phyloP scores from a whole-genome alignment of 2,888 invertebrate species.

The Caenorhabditis sp. region DNA sequence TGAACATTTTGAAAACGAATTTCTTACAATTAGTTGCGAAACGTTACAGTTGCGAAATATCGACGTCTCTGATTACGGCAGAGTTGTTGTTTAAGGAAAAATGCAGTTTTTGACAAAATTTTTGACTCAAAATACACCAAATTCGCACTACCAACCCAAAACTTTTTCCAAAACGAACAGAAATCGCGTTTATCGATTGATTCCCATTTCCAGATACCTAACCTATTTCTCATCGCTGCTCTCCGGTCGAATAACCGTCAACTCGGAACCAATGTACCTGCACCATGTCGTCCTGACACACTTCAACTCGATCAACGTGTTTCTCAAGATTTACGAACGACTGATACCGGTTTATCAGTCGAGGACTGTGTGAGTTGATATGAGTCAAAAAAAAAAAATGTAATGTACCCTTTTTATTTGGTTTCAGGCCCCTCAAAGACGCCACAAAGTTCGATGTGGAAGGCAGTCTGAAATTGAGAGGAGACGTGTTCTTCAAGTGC shows the following conservation, averaged over 20 bases:
- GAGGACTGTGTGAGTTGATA: constrained; percentile 41
- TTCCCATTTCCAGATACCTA: constrained; percentile 88
- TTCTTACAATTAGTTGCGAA: too few species aligned
- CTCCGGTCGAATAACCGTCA: constrained; percentile 92
- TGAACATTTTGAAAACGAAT: neutral
- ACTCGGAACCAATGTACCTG: constrained; percentile 91
- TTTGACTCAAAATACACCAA: too few species aligned
- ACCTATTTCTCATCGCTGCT: constrained; percentile 94
- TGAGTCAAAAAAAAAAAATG: too few species aligned
- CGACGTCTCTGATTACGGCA: too few species aligned
- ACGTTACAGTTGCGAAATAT: too few species aligned
- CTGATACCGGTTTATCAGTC: constrained; percentile 93
- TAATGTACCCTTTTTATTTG: too few species aligned
- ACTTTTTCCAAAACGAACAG: too few species aligned
- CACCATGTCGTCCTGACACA: constrained; percentile 85
- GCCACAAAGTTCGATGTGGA: constrained; percentile 68
- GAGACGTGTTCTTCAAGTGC: constrained; percentile 94
- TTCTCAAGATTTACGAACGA: constrained; percentile 91
- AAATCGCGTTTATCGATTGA: too few species aligned
- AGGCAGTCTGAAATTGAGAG: constrained; percentile 88
- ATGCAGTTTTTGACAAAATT: too few species aligned
- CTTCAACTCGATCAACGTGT: constrained; percentile 84
- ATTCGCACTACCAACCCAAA: too few species aligned
- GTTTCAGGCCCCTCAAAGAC: constrained; percentile 65
- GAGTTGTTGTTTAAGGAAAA: too few species aligned